A percentile compares a stretch with the other conserved stretches of the same genome.
phyloP scores from a whole-genome alignment of 2,113 vertebrate genomes.

The Eulemur rufifrons region DNA sequence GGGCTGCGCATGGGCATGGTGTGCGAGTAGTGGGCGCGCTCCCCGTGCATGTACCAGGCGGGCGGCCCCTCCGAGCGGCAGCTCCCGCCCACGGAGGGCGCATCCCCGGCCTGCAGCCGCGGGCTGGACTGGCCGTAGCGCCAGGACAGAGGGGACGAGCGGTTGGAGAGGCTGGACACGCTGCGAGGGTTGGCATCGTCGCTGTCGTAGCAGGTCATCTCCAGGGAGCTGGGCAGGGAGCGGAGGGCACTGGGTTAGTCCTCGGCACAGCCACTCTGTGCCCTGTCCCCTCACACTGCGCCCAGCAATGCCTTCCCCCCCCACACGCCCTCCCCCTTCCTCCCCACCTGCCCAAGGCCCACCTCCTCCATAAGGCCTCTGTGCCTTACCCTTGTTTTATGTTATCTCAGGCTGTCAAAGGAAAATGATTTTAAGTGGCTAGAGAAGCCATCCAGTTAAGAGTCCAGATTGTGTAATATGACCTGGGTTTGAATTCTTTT shows the following conservation, averaged over 20 bases:
- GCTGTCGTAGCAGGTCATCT: conserved; percentile 94
- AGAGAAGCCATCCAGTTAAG: not conserved
- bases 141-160: conserved; percentile 96
- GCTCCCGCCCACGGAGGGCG: conserved; percentile 91
- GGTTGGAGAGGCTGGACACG: conserved; percentile 94
- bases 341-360: not conserved
- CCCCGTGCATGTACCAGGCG: conserved; percentile 86
- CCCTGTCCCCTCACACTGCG: not conserved
- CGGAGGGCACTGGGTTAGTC: conserved; percentile 6
- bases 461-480: not conserved
- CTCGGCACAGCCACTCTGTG: accelerated
- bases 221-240: conserved; percentile 86
- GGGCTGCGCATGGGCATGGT: conserved; percentile 94
- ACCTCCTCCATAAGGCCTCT: not conserved
- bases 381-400: too few relatives aligned
- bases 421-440: not conserved
- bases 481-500: not conserved
- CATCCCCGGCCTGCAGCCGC: conserved; percentile 94
- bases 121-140: conserved; percentile 96
- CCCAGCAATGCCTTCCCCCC: not conserved
- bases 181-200: conserved; percentile 94
- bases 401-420: not conserved
- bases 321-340: not conserved
- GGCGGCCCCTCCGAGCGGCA: conserved; percentile 87
- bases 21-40: conserved; percentile 90